A percentile compares a stretch with the other conserved stretches of the same genome.
Evolutionary conservation across 1,140 invertebrate species (phyloP).

Genomic region (Sinonovacula constricta): DNA sequence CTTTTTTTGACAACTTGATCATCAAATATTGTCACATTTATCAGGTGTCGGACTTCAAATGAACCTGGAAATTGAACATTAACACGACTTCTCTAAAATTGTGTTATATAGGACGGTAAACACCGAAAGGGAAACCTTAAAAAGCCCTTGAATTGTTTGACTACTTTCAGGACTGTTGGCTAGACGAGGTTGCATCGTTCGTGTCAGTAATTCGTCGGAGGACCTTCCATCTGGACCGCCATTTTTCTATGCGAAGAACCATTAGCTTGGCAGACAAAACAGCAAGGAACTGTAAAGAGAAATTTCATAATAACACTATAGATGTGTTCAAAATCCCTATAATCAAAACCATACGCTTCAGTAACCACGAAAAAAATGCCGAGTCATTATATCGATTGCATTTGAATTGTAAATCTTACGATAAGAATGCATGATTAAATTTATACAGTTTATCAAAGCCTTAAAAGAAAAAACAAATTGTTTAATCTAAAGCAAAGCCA

Average conservation of each 20-base stretch:
- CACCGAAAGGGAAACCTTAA: too few species aligned
- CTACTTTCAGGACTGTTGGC: too few species aligned
- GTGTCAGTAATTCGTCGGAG: too few species aligned
- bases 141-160: too few species aligned
- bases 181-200: too few species aligned
- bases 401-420: background rate
- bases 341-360: background rate
- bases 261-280: slow-evolving; percentile 41
- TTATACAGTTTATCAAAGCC: background rate
- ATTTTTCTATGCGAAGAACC: slow-evolving; percentile 26
- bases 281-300: slow-evolving; percentile 29
- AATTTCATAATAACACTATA: background rate
- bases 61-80: too few species aligned
- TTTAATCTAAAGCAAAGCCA: too few species aligned
- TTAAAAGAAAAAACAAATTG: background rate
- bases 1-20: too few species aligned
- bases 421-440: background rate
- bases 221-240: slow-evolving; percentile 25
- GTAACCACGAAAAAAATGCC: background rate
- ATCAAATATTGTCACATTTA: too few species aligned
- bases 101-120: too few species aligned
- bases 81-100: too few species aligned
- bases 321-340: background rate
- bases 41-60: too few species aligned
- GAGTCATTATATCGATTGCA: background rate